Evolutionary conservation across 2,113 vertebrate species (phyloP).

Genomic region (Stomatorhinus ivindoensis): DNA sequence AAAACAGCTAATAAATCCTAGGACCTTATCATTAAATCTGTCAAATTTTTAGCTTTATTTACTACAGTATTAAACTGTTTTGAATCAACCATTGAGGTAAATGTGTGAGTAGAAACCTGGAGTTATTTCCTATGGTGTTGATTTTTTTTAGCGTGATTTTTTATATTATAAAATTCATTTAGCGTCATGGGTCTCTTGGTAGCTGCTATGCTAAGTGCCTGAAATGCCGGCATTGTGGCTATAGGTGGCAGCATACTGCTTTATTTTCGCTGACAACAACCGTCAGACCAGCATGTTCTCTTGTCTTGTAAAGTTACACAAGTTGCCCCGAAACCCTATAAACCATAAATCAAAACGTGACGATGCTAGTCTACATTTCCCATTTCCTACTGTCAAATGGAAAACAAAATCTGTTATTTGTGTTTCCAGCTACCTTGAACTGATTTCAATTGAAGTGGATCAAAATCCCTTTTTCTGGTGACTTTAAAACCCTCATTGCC

Average conservation of each 20-base stretch:
- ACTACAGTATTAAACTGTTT: neutral
- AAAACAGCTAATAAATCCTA: neutral
- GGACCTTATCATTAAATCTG: neutral
- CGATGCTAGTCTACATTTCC: neutral
- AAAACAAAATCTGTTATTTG: neutral
- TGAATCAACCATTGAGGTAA: neutral
- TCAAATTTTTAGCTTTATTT: neutral
- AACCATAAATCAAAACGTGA: neutral
- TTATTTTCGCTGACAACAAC: constrained; percentile 48
- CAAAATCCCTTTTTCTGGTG: neutral
- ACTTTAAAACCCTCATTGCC: neutral
- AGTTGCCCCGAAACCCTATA: neutral
- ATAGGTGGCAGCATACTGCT: constrained; percentile 90
- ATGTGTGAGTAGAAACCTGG: neutral
- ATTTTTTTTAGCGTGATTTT: neutral
- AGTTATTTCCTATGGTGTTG: neutral
- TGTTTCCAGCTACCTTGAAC: neutral
- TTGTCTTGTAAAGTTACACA: neutral
- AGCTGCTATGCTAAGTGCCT: neutral
- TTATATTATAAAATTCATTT: neutral
- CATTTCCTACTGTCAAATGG: neutral
- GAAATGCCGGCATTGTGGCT: constrained; percentile 58
- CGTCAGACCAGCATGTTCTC: neutral
- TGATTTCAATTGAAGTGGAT: neutral
- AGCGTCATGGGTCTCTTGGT: neutral